Percentiles rank a stretch among this genome's conserved stretches.
These are phyloP conservation scores for Caenorhabditis latens DNA, from an alignment of 1,140 invertebrate species.

Conservation along the genomic window DNA sequence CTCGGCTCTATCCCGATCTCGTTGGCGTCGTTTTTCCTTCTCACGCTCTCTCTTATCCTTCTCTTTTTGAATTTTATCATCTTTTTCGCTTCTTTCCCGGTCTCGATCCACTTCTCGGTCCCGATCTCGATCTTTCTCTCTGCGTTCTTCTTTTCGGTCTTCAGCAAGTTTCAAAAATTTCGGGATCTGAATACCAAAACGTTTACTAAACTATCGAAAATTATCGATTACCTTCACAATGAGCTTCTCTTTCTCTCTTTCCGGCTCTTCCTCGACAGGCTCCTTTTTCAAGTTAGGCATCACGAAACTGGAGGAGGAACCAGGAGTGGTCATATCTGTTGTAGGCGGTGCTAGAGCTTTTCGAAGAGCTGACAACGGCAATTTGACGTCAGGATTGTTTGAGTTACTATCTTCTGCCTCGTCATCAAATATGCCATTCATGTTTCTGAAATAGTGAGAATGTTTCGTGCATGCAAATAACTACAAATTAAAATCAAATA, in stretches of 20 bases:
- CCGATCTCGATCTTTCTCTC: constrained; percentile 14
- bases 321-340: neutral
- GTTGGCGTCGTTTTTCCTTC: neutral
- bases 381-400: neutral
- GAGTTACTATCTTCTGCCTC: neutral
- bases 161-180: neutral
- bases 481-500: neutral
- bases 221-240: neutral
- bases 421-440: constrained; percentile 16
- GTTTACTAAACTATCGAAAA: neutral
- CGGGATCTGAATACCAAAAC: constrained; percentile 6
- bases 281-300: constrained; percentile 15
- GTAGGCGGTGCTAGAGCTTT: neutral
- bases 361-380: neutral
- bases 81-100: constrained; percentile 9
- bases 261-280: neutral
- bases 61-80: neutral
- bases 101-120: constrained; percentile 9
- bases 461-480: too few relatives aligned
- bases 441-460: constrained; percentile 5
- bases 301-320: neutral
- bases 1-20: neutral
- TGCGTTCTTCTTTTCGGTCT: constrained; percentile 17
- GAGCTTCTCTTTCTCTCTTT: constrained; percentile 31
- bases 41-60: constrained; percentile 23